phyloP scores from a whole-genome alignment of 2,113 vertebrate species.

The Chitala chitala region DNA sequence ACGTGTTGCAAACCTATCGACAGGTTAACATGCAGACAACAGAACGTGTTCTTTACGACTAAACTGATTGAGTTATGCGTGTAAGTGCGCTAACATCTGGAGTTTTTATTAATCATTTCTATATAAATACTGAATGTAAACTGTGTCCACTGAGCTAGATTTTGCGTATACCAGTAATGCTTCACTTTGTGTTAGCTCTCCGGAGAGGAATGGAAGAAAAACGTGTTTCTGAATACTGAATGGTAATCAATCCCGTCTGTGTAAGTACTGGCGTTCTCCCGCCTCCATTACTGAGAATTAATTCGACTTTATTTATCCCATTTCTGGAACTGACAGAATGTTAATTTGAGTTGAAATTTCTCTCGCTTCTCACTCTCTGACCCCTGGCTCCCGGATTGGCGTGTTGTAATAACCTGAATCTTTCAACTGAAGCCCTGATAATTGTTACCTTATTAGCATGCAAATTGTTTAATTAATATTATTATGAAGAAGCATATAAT shows the following conservation, averaged over 20 bases:
- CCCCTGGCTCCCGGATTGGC: conserved; percentile 97
- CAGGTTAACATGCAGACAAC: no score
- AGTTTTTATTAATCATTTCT: conserved; percentile 74
- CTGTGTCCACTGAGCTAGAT: conserved; percentile 77
- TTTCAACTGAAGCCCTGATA: conserved; percentile 99
- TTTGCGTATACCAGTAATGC: conserved; percentile 77
- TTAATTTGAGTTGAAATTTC: conserved; percentile 99
- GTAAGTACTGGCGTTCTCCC: conserved; percentile 75
- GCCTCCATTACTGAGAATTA: conserved; percentile 98
- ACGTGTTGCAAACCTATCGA: no score
- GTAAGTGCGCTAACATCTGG: conserved; percentile 39
- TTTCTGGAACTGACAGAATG: conserved; percentile 98
- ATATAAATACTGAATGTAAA: conserved; percentile 95
- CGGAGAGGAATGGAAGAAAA: conserved; percentile 74
- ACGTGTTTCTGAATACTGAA: conserved; percentile 94
- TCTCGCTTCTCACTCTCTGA: conserved; percentile 83
- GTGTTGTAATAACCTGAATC: conserved; percentile 99
- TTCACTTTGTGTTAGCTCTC: conserved; percentile 78
- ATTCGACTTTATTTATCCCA: conserved; percentile 99
- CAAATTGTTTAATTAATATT: conserved; percentile 99
- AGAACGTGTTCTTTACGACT: no score
- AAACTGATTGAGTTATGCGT: no score
- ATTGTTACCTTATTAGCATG: conserved; percentile 99
- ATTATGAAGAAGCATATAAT: conserved; percentile 99
- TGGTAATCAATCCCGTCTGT: conserved; percentile 81